Evolutionary conservation across 2,797 vertebrate genomes (phyloP).

Genomic region (Scyliorhinus canicula): DNA sequence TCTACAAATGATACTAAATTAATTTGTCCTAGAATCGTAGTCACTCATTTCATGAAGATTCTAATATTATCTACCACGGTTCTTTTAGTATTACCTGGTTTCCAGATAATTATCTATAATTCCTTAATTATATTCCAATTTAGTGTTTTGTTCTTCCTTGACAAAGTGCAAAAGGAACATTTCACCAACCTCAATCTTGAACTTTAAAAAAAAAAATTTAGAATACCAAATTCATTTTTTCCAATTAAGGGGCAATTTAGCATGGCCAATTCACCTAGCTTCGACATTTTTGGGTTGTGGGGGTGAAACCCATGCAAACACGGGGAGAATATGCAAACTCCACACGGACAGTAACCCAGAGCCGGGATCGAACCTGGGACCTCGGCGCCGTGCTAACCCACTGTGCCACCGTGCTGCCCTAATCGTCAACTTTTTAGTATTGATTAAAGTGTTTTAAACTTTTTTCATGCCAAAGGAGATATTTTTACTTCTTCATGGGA

Average conservation of each 20-base stretch:
- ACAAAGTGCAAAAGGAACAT: background rate
- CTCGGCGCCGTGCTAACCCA: no score
- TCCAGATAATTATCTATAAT: background rate
- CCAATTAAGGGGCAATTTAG: no score
- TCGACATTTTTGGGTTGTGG: no score
- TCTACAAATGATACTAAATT: background rate
- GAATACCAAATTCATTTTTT: no score
- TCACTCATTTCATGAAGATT: background rate
- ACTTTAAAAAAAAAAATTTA: no score
- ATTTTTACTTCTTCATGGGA: background rate
- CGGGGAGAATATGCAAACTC: no score
- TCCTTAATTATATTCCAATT: background rate
- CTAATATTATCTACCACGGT: background rate
- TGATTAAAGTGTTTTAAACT: background rate
- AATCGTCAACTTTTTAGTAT: background rate
- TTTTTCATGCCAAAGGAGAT: background rate
- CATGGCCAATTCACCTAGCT: no score
- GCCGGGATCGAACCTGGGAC: no score
- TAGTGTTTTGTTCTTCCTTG: background rate
- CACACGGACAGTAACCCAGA: no score
- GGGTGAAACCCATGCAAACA: no score
- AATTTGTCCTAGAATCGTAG: background rate
- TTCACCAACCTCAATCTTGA: background rate
- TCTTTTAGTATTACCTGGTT: background rate
- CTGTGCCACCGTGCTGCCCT: no score